These are phyloP conservation scores for Clitarchus hookeri DNA, from an alignment of 2,888 invertebrate species.

Conservation along the genomic window DNA sequence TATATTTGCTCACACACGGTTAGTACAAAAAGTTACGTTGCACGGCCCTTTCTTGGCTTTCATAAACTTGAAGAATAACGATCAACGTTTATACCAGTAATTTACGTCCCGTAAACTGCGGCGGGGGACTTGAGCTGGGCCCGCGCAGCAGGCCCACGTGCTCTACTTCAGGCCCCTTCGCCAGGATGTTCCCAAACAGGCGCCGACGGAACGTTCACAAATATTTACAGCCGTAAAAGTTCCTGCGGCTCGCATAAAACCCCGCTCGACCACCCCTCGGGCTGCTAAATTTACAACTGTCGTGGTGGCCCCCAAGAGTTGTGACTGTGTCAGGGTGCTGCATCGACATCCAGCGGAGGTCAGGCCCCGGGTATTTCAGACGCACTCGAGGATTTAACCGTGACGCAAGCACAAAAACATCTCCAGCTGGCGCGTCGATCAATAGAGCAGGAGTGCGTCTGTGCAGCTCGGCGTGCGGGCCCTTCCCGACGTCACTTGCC, in stretches of 20 bases:
- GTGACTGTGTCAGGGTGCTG: too few relatives aligned
- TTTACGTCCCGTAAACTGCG: too few relatives aligned
- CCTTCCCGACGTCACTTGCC: too few relatives aligned
- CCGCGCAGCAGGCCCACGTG: too few relatives aligned
- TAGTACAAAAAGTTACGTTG: too few relatives aligned
- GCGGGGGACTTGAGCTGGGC: too few relatives aligned
- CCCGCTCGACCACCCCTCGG: neutral
- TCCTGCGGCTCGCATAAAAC: neutral
- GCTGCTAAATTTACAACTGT: neutral
- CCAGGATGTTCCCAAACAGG: neutral
- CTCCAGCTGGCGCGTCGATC: neutral
- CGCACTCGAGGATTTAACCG: neutral
- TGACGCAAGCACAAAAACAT: neutral
- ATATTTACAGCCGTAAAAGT: neutral
- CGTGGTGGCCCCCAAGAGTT: neutral
- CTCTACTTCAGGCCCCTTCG: too few relatives aligned
- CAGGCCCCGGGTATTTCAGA: neutral
- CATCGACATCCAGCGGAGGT: neutral
- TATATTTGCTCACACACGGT: too few relatives aligned
- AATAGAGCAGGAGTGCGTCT: neutral
- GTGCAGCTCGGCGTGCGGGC: too few relatives aligned
- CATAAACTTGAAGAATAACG: too few relatives aligned
- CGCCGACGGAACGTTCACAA: neutral
- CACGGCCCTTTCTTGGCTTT: too few relatives aligned
- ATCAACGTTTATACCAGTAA: too few relatives aligned